phyloP scores from a whole-genome alignment of 2,888 invertebrate genomes.

The Encarsia formosa region DNA sequence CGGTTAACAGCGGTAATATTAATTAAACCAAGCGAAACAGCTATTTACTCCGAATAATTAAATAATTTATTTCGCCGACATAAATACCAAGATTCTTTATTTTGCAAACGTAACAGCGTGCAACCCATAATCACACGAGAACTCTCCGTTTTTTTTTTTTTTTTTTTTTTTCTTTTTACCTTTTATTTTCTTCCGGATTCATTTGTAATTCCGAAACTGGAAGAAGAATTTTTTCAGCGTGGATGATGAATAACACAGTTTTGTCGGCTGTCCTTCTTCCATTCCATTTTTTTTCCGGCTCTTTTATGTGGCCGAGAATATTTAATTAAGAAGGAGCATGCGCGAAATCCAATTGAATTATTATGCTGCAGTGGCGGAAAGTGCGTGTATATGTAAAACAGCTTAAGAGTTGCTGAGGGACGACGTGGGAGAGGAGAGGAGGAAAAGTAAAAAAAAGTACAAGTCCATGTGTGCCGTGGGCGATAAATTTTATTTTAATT shows the following conservation, averaged over 20 bases:
- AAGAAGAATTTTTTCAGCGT: slow-evolving; percentile 1
- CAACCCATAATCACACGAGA: no score
- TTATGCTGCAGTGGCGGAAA: slow-evolving; percentile 9
- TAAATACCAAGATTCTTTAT: no score
- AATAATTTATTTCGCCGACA: no score
- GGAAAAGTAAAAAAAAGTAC: no score
- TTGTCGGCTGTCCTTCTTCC: not conserved
- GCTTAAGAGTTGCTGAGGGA: no score
- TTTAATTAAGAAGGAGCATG: slow-evolving; percentile 17
- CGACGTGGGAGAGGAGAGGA: no score
- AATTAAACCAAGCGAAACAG: slow-evolving; percentile 19
- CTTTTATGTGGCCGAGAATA: slow-evolving; percentile 7
- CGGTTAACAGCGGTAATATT: no score
- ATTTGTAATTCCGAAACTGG: not conserved
- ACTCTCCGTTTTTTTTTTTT: slow-evolving; percentile 2
- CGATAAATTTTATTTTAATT: no score
- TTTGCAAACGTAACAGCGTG: no score
- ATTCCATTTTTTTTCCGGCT: not conserved
- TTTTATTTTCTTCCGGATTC: no score
- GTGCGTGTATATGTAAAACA: slow-evolving; percentile 16
- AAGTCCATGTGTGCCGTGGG: no score
- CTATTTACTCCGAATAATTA: slow-evolving; percentile 20
- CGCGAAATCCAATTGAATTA: slow-evolving; percentile 22
- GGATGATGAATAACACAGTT: slow-evolving; percentile 16
- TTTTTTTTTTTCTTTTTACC: slow-evolving; percentile 14